Evolutionary conservation across 2,888 invertebrate species (phyloP).

Genomic region (Standfussiana lucernea): DNA sequence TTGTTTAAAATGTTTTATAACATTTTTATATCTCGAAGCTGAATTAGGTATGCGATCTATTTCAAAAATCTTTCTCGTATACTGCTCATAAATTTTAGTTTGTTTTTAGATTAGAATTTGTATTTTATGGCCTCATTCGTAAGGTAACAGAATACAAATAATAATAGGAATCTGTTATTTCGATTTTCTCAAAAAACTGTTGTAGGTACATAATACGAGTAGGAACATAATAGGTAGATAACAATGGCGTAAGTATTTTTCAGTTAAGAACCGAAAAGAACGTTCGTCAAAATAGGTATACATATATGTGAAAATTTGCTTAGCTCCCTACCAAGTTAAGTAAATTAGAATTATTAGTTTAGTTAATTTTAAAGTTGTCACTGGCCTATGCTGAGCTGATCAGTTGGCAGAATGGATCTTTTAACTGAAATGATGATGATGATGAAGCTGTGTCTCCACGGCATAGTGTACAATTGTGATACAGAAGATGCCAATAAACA

Average conservation of each 20-base stretch:
- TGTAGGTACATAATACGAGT: too few relatives aligned
- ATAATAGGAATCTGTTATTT: neutral
- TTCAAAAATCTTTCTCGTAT: too few relatives aligned
- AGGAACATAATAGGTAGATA: too few relatives aligned
- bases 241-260: too few relatives aligned
- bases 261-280: too few relatives aligned
- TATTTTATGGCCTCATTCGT: neutral
- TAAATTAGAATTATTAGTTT: too few relatives aligned
- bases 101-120: neutral
- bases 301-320: neutral
- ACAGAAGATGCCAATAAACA: slow-evolving; percentile 10
- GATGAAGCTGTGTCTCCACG: neutral
- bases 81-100: neutral
- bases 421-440: neutral
- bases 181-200: neutral
- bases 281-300: neutral
- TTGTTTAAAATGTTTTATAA: neutral
- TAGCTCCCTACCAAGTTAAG: too few relatives aligned
- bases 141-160: too few relatives aligned
- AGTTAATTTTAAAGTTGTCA: neutral
- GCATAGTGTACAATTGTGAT: neutral
- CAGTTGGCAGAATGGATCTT: neutral
- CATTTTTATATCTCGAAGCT: too few relatives aligned
- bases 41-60: too few relatives aligned
- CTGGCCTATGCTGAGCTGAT: neutral